Conservation (phyloP, 2,888 invertebrate species). For the Andricus curvator region DNA sequence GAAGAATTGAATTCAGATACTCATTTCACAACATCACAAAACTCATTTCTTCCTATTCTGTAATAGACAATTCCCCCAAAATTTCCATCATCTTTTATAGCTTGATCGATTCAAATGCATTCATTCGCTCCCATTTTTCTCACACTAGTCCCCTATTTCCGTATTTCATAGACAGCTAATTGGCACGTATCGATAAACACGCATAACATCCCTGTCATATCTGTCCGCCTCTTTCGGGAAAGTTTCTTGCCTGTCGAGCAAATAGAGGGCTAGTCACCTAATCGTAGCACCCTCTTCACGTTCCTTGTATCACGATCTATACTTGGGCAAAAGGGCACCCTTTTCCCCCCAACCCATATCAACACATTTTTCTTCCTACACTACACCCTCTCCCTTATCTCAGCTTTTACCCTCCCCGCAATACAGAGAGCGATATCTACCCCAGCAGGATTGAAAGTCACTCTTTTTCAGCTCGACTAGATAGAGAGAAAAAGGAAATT, state of each 20-base stretch:
- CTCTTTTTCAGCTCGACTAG: conserved; percentile 57
- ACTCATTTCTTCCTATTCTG: background rate
- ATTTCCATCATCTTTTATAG: background rate
- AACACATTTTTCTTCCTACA: conserved; percentile 61
- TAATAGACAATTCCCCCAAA: background rate
- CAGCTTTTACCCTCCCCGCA: conserved; percentile 52
- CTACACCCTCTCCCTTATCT: background rate
- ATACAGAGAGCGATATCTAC: conserved; percentile 56
- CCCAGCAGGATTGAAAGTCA: conserved; percentile 61
- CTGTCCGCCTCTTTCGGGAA: conserved; percentile 19
- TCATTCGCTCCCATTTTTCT: background rate
- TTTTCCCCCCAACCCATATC: conserved; percentile 52
- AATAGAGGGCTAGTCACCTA: conserved; percentile 58
- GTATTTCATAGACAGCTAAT: conserved; percentile 31
- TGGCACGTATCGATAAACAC: conserved; percentile 38
- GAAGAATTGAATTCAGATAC: too few relatives aligned
- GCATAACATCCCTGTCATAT: conserved; percentile 40
- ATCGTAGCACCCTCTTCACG: conserved; percentile 54
- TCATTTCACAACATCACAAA: too few relatives aligned
- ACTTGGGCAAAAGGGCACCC: conserved; percentile 44
- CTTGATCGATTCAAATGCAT: background rate
- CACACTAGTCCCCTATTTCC: conserved; percentile 10
- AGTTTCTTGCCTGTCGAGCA: conserved; percentile 46
- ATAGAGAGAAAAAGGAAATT: conserved; percentile 68
- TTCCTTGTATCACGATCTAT: conserved; percentile 50